phyloP scores from a whole-genome alignment of 2,888 invertebrate genomes.

The Mesorhabditis sp. region DNA sequence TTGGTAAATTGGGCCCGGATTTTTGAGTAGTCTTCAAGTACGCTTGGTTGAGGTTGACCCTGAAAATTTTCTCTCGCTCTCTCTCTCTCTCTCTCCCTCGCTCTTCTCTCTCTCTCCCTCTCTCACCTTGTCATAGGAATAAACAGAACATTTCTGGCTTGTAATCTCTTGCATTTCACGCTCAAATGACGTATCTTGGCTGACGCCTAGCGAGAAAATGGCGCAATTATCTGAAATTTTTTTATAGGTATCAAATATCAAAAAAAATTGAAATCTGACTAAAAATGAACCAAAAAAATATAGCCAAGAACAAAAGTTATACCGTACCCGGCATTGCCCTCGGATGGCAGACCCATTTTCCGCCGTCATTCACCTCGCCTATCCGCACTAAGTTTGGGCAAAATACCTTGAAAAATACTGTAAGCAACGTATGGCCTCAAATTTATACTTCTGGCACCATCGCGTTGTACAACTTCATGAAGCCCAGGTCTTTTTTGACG shows the following conservation, averaged over 20 bases:
- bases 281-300: neutral
- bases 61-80: neutral
- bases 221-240: neutral
- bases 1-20: neutral
- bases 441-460: neutral
- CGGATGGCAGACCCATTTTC: neutral
- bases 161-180: neutral
- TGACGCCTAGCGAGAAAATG: neutral
- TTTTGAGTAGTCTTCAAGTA: neutral
- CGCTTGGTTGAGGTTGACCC: neutral
- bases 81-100: neutral
- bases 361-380: neutral
- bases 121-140: neutral
- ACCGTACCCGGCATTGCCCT: neutral
- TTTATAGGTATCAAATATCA: neutral
- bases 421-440: neutral
- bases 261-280: too few relatives aligned
- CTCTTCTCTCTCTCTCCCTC: neutral
- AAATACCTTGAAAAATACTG: neutral
- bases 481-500: neutral
- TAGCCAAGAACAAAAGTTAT: neutral
- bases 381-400: neutral
- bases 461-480: neutral
- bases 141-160: slow-evolving; percentile 1
- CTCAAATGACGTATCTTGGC: neutral